Percentiles rank a stretch among this genome's conserved stretches.
phyloP scores from a whole-genome alignment of 1,140 invertebrate species.

The Ips nitidus region DNA sequence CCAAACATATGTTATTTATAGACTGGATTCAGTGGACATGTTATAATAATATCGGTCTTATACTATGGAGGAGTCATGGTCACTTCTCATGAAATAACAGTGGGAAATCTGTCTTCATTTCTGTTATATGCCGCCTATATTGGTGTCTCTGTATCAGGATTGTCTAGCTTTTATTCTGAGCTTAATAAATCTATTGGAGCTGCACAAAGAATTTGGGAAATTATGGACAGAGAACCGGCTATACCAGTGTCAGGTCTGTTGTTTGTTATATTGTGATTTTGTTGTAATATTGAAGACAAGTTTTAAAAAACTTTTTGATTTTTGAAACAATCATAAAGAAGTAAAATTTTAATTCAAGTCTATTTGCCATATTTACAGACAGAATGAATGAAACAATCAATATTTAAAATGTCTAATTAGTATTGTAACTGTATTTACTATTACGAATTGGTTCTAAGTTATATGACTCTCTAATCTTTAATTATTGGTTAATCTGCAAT shows the following conservation, averaged over 20 bases:
- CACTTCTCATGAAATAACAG: conserved; percentile 74
- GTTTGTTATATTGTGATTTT: conserved; percentile 11
- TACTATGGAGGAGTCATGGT: conserved; percentile 94
- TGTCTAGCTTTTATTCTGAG: conserved; percentile 91
- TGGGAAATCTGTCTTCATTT: conserved; percentile 90
- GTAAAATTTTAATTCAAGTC: not conserved
- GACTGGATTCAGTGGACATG: conserved; percentile 90
- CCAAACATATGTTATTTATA: conserved; percentile 2
- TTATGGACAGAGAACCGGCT: conserved; percentile 77
- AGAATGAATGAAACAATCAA: too few species aligned
- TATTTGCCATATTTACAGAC: too few species aligned
- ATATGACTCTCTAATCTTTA: too few species aligned
- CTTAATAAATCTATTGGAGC: conserved; percentile 92
- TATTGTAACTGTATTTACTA: too few species aligned
- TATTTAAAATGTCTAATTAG: too few species aligned
- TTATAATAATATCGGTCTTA: conserved; percentile 87
- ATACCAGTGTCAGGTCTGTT: conserved; percentile 68
- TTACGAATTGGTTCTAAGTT: too few species aligned
- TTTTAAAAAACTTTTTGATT: conserved; percentile 13
- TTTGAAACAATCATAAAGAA: conserved; percentile 1
- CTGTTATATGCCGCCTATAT: conserved; percentile 91
- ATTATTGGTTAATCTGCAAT: too few species aligned
- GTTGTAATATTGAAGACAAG: conserved; percentile 41
- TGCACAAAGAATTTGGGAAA: conserved; percentile 82
- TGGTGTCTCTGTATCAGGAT: conserved; percentile 81